A percentile compares a stretch with the other conserved stretches of the same genome.
phyloP scores from a whole-genome alignment of 2,797 vertebrate species.

The Hybognathus amarus region DNA sequence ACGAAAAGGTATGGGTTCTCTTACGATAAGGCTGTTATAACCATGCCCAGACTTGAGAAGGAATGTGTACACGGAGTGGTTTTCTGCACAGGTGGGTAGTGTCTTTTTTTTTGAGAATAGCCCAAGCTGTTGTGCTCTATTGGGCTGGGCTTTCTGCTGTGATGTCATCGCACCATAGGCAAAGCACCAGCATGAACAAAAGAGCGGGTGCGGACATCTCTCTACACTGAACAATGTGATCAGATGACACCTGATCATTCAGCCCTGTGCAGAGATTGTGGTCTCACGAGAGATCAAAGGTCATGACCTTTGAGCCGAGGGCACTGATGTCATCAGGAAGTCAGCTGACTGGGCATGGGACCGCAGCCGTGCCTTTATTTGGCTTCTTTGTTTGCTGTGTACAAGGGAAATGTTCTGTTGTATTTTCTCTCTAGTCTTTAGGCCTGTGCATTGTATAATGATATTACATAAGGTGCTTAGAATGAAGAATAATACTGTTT shows the following conservation, averaged over 20 bases:
- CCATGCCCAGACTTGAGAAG: constrained; percentile 40
- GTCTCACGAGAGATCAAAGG: constrained; percentile 44
- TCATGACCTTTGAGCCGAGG: constrained; percentile 48
- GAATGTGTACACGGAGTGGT: constrained; percentile 24
- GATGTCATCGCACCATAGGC: constrained; percentile 57
- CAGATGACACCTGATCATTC: constrained; percentile 46
- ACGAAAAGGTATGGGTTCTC: constrained; percentile 9
- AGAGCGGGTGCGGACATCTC: constrained; percentile 60
- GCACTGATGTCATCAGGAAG: constrained; percentile 45
- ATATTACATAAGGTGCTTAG: constrained; percentile 59
- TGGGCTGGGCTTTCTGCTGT: constrained; percentile 36
- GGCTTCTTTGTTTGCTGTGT: constrained; percentile 34
- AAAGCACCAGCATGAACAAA: constrained; percentile 51
- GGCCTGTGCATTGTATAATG: constrained; percentile 53
- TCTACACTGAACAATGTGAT: constrained; percentile 20
- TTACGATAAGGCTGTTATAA: background rate
- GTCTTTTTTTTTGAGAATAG: background rate
- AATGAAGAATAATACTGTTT: constrained; percentile 33
- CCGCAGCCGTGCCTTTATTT: constrained; percentile 13
- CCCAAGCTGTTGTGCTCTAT: constrained; percentile 6
- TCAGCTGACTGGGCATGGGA: constrained; percentile 40
- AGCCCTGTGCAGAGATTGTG: constrained; percentile 26
- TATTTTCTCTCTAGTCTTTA: background rate
- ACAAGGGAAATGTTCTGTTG: background rate
- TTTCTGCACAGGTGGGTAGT: constrained; percentile 33